Percentiles rank a stretch among this genome's conserved stretches.
Evolutionary conservation across 2,888 invertebrate genomes (phyloP).

Genomic region (Hemicrepidius hirtus): DNA sequence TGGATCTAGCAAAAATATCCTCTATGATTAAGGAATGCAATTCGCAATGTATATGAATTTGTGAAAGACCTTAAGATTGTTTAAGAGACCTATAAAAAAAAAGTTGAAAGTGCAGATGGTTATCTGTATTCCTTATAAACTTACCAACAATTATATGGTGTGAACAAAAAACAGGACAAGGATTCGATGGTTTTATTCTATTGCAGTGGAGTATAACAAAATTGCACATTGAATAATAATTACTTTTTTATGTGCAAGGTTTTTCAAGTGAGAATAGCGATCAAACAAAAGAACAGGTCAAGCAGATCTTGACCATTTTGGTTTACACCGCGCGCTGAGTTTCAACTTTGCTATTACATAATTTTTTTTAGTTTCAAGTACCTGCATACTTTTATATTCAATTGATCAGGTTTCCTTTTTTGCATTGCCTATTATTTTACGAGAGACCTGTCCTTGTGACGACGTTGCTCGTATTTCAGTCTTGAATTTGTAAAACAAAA

Average conservation of each 20-base stretch:
- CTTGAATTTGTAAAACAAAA: too few relatives aligned
- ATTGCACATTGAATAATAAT: conserved; percentile 20
- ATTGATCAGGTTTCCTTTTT: conserved; percentile 19
- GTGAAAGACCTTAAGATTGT: too few relatives aligned
- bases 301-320: conserved; percentile 42
- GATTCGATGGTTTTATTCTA: conserved; percentile 13
- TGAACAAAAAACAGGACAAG: too few relatives aligned
- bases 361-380: background rate
- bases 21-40: too few relatives aligned
- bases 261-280: conserved; percentile 1
- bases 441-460: background rate
- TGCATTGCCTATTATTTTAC: background rate
- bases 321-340: conserved; percentile 18
- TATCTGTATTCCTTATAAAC: too few relatives aligned
- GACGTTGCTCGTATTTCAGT: too few relatives aligned
- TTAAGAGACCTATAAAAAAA: too few relatives aligned
- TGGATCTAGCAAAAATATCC: too few relatives aligned
- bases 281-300: conserved; percentile 34
- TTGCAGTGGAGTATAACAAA: conserved; percentile 7
- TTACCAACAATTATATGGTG: too few relatives aligned
- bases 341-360: conserved; percentile 30
- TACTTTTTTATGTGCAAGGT: conserved; percentile 20
- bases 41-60: too few relatives aligned
- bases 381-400: conserved; percentile 1
- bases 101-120: too few relatives aligned